Evolutionary conservation across 2,888 invertebrate species (phyloP), one percentile per base, ranked within the genome.

Genomic region (Pammene fasciana): DNA sequence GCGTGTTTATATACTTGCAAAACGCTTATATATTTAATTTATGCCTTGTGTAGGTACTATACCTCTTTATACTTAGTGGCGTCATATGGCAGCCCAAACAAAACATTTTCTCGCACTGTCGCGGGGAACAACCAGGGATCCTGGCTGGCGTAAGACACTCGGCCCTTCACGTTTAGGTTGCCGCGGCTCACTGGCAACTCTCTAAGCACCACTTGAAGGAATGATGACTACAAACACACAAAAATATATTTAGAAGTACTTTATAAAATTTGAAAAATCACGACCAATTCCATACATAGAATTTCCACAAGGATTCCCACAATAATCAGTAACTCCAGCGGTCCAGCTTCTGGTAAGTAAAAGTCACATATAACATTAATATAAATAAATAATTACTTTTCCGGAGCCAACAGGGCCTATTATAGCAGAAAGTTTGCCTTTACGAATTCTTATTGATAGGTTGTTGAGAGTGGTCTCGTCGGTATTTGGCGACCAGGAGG

Each of bases 101-200:
- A 79, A 73, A 98, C 97, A 82, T 98, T 98, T 73, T 97, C 96
- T 56, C 96, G 89, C 0, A 98, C 94, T 0, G 96, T 95, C 0
- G 94, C 94, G 0, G 95, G 94, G 79, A 96, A 96, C 0, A 96
- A 92, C 98, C 98, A 98, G 0, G 98, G 94, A 78, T 97, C 97
- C 83, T 97, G 97, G 62, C 96, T 94, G 0, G 97, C 96, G 81
- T 97, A 98, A 0, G 96, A 95, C 6, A 96, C 9, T 0, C 77
- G 90, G 0, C 95, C 97, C 13, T 94, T 93, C 0, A 96, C 85
- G 43, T 89, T 88, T 1, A 97, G 79, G 5, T 82, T 88, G 0
- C 97, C 97, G 4, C 79, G 78, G 5, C 80, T 79, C 10, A 94
- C 76, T 0, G 94, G 94, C 14, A 97, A 85, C 82, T 97, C 97